Percentiles rank a stretch among this genome's conserved stretches.
Evolutionary conservation across 92 coral and sea anemone species (phyloP).

Genomic region (Zoanthus sociatus): DNA sequence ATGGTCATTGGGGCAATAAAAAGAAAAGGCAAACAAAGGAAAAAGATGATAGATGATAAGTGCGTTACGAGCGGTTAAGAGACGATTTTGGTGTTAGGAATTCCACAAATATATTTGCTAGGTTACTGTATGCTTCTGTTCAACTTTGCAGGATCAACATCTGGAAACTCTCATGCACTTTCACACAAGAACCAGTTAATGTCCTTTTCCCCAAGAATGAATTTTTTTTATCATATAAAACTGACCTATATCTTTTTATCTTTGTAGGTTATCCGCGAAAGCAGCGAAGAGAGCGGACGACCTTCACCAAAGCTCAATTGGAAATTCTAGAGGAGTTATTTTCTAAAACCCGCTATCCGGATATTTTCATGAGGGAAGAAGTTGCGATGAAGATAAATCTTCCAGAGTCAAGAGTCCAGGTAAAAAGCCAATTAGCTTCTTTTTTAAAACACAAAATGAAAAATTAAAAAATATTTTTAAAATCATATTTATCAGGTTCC

Average conservation of each 20-base stretch:
- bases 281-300: conserved; percentile 94
- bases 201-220: neutral
- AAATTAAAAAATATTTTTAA: too few relatives aligned
- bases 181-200: neutral
- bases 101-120: too few relatives aligned
- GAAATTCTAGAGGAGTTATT: conserved; percentile 95
- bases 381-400: conserved; percentile 96
- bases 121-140: too few relatives aligned
- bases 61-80: too few relatives aligned
- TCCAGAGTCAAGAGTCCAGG: conserved; percentile 99
- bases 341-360: conserved; percentile 93
- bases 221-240: neutral
- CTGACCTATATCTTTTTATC: neutral
- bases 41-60: too few relatives aligned
- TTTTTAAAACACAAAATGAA: neutral
- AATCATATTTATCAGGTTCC: too few relatives aligned
- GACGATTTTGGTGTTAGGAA: too few relatives aligned
- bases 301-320: conserved; percentile 95
- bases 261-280: conserved; percentile 85
- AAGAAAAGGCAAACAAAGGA: too few relatives aligned
- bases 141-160: too few relatives aligned
- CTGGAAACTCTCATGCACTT: too few relatives aligned
- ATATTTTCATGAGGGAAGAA: conserved; percentile 98
- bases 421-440: neutral
- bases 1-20: too few relatives aligned